Base-by-base conservation (phyloP, 2,888 invertebrate genomes). In the Caenorhabditis virilis region DNA sequence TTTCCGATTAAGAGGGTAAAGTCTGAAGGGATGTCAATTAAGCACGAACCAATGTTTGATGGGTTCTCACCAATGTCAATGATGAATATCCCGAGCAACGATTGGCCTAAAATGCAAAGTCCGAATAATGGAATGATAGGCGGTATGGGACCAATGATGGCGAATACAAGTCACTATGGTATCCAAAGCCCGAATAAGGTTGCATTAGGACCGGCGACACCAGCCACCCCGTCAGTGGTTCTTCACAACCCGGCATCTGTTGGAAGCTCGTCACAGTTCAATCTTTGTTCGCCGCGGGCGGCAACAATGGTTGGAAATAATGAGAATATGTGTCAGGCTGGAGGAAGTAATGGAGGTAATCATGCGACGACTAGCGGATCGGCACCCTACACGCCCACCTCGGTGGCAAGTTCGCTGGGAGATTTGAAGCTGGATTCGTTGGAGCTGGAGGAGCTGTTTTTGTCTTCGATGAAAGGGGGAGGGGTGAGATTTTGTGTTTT, bases 351-450 rank as follows among this genome's bases (percentile, higher is more conserved):
- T 9, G 6, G 7, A 30, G 6, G 7, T 9, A 30, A 30, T 30
- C 7, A 9, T 9, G 6, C 30, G 13, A 30, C 30, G 30, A 30
- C 30, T 9, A 52, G 58, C 0, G 65, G 65, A 39, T 52, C 52
- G 7, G 65, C 65, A 13, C 65, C 65, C 1, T 65, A 65, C 43
- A 65, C 65, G 13, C 65, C 65, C 2, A 52, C 43, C 16, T 59
- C 59, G n/a, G 59, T 65, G 13, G 6, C 30, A 30, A 30, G 6
- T 6, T 6, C 6, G 13, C 6, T 30, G 7, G 30, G 13, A 30
- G 30, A 30, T 9, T 30, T 30, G 7, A 9, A 9, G 7, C 13
- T 13, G 30, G 13, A 6, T 30, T 6, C 7, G n/a, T n/a, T 30
- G 30, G 30, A 30, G 13, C 6, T 30, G 7, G 30, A 30, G 13